These are phyloP conservation scores for Actenoides lindsayi DNA, from an alignment of 2,113 vertebrate species.

Conservation along the genomic window DNA sequence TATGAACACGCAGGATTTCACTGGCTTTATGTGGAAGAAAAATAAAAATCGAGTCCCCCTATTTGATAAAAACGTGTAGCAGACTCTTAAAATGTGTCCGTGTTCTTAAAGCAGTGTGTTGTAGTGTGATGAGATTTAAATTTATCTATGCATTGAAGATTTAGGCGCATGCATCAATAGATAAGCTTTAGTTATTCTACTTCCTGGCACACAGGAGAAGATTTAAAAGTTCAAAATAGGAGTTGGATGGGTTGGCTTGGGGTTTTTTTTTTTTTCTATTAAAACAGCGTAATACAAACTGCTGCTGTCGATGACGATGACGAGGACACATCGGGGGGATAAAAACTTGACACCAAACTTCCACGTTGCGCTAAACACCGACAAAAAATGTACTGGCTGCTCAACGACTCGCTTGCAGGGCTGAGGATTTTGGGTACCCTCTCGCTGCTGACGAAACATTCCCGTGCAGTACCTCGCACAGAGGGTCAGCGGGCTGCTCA, in stretches of 20 bases:
- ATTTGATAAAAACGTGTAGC: slow-evolving; percentile 65
- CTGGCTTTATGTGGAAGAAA: slow-evolving; percentile 58
- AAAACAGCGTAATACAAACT: background rate
- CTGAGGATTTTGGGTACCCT: background rate
- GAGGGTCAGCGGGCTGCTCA: fast-evolving
- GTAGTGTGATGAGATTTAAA: slow-evolving; percentile 70
- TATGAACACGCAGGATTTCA: slow-evolving; percentile 66
- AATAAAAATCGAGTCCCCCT: slow-evolving; percentile 59
- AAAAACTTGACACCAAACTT: slow-evolving; percentile 41
- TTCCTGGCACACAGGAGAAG: slow-evolving; percentile 27
- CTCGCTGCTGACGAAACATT: background rate
- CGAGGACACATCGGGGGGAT: background rate
- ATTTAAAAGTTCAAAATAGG: slow-evolving; percentile 53
- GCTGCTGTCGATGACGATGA: background rate
- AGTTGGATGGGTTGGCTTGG: background rate
- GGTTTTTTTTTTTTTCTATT: background rate
- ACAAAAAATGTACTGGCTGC: background rate
- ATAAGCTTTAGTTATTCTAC: slow-evolving; percentile 53
- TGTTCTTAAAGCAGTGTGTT: slow-evolving; percentile 62
- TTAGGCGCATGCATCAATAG: slow-evolving; percentile 56
- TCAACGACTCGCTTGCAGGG: background rate
- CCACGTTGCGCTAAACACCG: background rate
- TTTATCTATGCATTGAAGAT: slow-evolving; percentile 58
- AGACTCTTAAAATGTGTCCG: slow-evolving; percentile 55
- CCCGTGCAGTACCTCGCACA: background rate